Base-by-base conservation (phyloP, 2,797 vertebrate species). In the Ara ararauna region DNA sequence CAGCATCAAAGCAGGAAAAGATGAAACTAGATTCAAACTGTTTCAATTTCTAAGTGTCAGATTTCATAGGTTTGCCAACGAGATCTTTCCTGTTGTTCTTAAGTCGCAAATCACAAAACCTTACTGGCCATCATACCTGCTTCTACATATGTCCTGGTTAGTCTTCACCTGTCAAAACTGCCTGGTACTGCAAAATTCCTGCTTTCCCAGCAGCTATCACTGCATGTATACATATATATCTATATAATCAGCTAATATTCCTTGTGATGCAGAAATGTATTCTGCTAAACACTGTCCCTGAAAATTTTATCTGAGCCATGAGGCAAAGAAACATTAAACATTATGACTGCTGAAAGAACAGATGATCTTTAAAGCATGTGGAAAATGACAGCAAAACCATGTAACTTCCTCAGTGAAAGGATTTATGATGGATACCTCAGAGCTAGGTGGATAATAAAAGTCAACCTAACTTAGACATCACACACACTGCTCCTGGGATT, bases 151-250 rank as follows among this genome's bases (percentile, higher is more conserved):
- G 89, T 95, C 23, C 40, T 53, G 36, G 51, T 50, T 73, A 1
- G 2, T 23, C 24, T 53, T 29, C 38, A 47, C 16, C 11, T 70
- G 36, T 87, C 34, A 38, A 22, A 73, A 38, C n/a, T 66, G 45
- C 12, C 50, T 30, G 29, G 61, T 14, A 51, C 0, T 47, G 32
- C 0, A 0, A 72, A 17, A 20, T 73, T 74, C 34, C 45, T 38
- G 56, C 26, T 34, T 36, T 36, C 22, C 56, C 56, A 36, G 56
- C 56, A 60, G 56, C 56, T 60, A 36, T 56, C 54, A n/a, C 32
- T 22, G 32, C 32, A 56, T 20, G 19, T 54, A 54, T 23, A 34
- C 21, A 24, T 58, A 58, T 23, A 34, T 8, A 24, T 60, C n/a
- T 24, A 36, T 36, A 36, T 24, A 60, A 36, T 60, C 56, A 36